Evolutionary conservation across 37 sponge, comb jelly and placozoan species (phyloP).

Genomic region (Diacarnus erythraeanus): DNA sequence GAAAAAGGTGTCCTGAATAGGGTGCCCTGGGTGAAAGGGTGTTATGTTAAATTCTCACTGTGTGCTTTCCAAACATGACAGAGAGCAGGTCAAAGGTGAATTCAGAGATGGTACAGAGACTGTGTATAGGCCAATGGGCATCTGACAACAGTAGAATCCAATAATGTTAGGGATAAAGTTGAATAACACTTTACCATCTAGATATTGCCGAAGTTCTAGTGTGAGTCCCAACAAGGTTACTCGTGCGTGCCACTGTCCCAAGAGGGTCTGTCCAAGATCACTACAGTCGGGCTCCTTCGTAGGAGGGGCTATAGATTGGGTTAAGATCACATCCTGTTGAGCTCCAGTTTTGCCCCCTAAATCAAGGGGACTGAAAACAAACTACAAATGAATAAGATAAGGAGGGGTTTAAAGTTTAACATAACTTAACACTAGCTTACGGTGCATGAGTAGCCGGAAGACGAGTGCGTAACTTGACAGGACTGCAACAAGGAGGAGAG

Average conservation of each 20-base stretch:
- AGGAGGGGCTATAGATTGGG: neutral
- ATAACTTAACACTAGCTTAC: conserved; percentile 7
- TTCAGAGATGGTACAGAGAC: neutral
- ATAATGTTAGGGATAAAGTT: neutral
- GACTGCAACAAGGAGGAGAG: conserved; percentile 37
- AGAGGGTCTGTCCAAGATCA: conserved; percentile 26
- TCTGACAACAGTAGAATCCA: too few relatives aligned
- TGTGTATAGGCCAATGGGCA: conserved; percentile 7
- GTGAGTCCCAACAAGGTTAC: conserved; percentile 17
- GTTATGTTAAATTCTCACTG: neutral
- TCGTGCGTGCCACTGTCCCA: conserved; percentile 32
- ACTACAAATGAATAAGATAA: neutral
- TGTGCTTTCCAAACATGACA: conserved; percentile 21
- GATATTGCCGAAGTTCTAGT: conserved; percentile 41
- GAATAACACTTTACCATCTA: conserved; percentile 9
- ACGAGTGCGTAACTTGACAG: conserved; percentile 17
- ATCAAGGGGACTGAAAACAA: conserved; percentile 6
- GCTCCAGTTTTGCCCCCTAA: neutral
- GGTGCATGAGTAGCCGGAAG: conserved; percentile 10
- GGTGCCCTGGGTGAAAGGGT: too few relatives aligned
- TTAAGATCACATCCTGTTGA: neutral
- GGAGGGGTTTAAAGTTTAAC: neutral
- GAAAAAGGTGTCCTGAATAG: too few relatives aligned
- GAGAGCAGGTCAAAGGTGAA: conserved; percentile 30
- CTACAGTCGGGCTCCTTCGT: too few relatives aligned